phyloP scores from a whole-genome alignment of 2,888 invertebrate genomes.

The Teleiodes luculella region DNA sequence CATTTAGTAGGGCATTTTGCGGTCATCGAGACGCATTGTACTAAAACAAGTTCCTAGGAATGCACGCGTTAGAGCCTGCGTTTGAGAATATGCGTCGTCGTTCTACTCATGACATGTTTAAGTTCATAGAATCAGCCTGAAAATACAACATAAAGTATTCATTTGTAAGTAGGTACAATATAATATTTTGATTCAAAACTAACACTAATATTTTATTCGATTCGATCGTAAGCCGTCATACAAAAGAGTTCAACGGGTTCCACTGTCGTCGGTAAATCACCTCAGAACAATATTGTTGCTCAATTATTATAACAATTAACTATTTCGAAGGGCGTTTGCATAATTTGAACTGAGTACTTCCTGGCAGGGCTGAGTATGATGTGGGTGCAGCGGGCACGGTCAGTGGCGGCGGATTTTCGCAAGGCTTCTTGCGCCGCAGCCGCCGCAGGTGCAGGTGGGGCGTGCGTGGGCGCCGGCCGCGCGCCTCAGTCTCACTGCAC shows the following conservation, averaged over 20 bases:
- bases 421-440: slow-evolving; percentile 51
- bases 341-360: slow-evolving; percentile 25
- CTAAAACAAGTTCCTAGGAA: slow-evolving; percentile 66
- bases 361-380: slow-evolving; percentile 31
- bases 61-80: slow-evolving; percentile 38
- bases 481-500: slow-evolving; percentile 44
- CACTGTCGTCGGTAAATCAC: slow-evolving; percentile 1
- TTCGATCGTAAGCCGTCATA: neutral
- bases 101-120: neutral
- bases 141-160: too few species aligned
- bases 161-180: too few species aligned
- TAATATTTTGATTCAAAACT: too few species aligned
- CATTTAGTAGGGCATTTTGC: slow-evolving; percentile 15
- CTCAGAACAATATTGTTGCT: neutral
- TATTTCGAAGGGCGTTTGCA: slow-evolving; percentile 11
- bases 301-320: slow-evolving; percentile 4
- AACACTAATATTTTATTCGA: neutral
- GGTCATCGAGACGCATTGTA: slow-evolving; percentile 43
- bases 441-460: slow-evolving; percentile 44
- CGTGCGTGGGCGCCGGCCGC: slow-evolving; percentile 57
- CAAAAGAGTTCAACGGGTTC: slow-evolving; percentile 8
- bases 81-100: slow-evolving; percentile 11
- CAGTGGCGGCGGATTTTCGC: slow-evolving; percentile 56
- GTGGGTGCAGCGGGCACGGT: slow-evolving; percentile 36
- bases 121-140: too few species aligned